Base-by-base conservation (phyloP, 2,797 vertebrate species). In the Galagoides demidoff region DNA sequence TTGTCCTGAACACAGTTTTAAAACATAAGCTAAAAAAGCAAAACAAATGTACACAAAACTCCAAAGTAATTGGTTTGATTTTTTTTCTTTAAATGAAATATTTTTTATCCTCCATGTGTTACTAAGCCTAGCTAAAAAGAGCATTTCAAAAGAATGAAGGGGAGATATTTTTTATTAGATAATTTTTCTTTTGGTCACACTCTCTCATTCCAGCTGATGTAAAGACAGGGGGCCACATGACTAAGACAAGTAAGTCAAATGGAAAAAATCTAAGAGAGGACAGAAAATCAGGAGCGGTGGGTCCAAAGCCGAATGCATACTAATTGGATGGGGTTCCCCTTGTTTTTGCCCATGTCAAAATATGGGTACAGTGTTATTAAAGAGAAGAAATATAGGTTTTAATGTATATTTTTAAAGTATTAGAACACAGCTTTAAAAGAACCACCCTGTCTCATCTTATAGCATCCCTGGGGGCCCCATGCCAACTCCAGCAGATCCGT, bases 41-140 rank as follows among this genome's bases (percentile, higher is more conserved):
- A 79, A 37, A 61, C 27, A 61, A 27, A 68, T n/a, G n/a, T 20
- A 34, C 85, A 90, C 7, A 74, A 85, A 91, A 78, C 4, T 57
- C 83, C 0, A n/a, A 88, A 89, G 71, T 76, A 61, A 27, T 43
- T 83, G 1, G 4, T n/a, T 81, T 27, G 3, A 63, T 81, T 89
- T 2, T 82, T 43, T 87, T 82, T 82, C 12, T 37, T 57, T 52
- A 27, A 63, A 29, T 17, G 17, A 7, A 89, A 23, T 95, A 71
- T 25, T 95, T 92, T 90, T 88, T 1, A 31, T 0, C 63, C 70
- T 89, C 20, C n/a, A n/a, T 39, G 1, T 73, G 85, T 82, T 94
- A 85, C 0, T 74, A 96, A 85, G 13, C 85, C 1, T 20, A 85
- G 9, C 10, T 70, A 82, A 52, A 94, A 96, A 85, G 25, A 74